These are phyloP conservation scores for Aplocera efformata DNA, from an alignment of 2,888 invertebrate genomes.

Conservation along the genomic window DNA sequence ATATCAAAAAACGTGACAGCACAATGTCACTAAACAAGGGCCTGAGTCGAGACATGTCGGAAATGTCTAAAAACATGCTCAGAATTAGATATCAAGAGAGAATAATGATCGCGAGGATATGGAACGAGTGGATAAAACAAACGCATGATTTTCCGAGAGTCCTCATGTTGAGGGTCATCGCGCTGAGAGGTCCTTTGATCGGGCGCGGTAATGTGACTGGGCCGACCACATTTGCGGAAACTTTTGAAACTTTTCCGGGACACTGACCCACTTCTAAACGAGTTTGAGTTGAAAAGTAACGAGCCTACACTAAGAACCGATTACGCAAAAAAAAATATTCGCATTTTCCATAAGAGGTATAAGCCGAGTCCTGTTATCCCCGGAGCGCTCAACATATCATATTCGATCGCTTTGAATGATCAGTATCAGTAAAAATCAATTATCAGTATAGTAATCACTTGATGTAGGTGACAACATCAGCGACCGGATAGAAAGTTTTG, in stretches of 20 bases:
- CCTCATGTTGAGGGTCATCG: constrained; percentile 49
- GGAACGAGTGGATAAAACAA: constrained; percentile 43
- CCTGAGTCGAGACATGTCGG: constrained; percentile 14
- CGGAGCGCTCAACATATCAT: no score
- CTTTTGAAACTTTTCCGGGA: constrained; percentile 76
- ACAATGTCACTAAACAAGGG: constrained; percentile 13
- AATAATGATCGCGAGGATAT: constrained; percentile 26
- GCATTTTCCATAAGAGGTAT: not conserved
- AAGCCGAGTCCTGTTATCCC: no score
- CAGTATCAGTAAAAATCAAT: no score
- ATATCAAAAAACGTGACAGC: no score
- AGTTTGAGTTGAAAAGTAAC: constrained; percentile 53
- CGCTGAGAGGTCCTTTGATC: constrained; percentile 65
- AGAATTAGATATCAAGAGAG: constrained; percentile 25
- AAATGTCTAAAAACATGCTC: constrained; percentile 27
- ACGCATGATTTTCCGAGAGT: constrained; percentile 52
- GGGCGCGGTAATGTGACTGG: constrained; percentile 50
- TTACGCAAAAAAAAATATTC: constrained; percentile 25
- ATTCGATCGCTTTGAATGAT: no score
- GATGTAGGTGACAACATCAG: no score
- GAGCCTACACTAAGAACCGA: constrained; percentile 49
- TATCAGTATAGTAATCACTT: no score
- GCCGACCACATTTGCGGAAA: constrained; percentile 65
- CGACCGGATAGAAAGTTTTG: no score
- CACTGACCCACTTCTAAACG: constrained; percentile 69